Percentiles rank a stretch among this genome's conserved stretches.
phyloP scores from a whole-genome alignment of 2,797 vertebrate species.

The Yasuhikotakia modesta region DNA sequence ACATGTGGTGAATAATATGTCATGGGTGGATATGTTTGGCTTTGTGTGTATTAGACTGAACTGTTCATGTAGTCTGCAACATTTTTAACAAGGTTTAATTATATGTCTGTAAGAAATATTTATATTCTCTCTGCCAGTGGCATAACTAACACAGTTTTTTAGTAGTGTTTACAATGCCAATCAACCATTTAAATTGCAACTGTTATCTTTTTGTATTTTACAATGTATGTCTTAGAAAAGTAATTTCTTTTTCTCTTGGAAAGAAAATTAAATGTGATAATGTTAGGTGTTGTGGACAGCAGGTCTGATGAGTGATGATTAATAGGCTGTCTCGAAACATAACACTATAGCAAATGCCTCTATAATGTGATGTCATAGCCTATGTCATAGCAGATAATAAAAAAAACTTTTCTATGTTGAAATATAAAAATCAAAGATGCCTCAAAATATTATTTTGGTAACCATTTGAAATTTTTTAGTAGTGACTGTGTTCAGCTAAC shows the following conservation, averaged over 20 bases:
- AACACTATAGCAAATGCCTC: neutral
- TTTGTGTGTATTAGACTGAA: neutral
- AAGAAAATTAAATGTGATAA: neutral
- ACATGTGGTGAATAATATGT: neutral
- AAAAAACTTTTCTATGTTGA: neutral
- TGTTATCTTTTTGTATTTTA: neutral
- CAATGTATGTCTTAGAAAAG: neutral
- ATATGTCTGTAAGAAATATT: neutral
- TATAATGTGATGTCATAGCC: neutral
- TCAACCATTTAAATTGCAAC: neutral
- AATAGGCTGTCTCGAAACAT: neutral
- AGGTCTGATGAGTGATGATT: neutral
- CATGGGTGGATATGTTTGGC: neutral
- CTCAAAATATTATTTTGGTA: neutral
- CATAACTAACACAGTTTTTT: slow-evolving; percentile 3
- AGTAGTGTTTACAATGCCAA: neutral
- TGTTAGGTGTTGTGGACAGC: neutral
- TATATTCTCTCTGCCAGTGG: neutral
- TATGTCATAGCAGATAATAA: neutral
- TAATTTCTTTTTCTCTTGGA: neutral
- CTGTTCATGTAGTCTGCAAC: slow-evolving; percentile 14
- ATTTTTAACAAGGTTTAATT: neutral
- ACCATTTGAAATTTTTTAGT: neutral
- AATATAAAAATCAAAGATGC: neutral
- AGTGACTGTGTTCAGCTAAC: neutral